Evolutionary conservation across 92 coral and sea anemone genomes (phyloP).

Genomic region (Porites cylindrica): DNA sequence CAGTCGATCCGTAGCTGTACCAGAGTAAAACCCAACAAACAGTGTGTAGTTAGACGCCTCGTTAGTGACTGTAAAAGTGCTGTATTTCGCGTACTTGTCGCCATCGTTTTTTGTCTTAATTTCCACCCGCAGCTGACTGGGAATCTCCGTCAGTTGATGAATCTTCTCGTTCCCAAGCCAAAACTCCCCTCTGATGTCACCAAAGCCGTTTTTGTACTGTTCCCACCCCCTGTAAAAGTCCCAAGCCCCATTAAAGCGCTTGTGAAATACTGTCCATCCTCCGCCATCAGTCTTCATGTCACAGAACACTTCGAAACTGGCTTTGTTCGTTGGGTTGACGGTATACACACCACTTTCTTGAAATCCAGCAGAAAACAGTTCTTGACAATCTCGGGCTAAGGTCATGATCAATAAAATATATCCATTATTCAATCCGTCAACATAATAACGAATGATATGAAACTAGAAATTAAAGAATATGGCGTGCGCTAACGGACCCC

Average conservation of each 20-base stretch:
- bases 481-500: too few relatives aligned
- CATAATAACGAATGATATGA: too few relatives aligned
- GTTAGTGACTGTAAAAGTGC: conserved; percentile 51
- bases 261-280: conserved; percentile 82
- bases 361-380: conserved; percentile 70
- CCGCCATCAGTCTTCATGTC: too few relatives aligned
- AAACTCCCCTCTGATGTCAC: too few relatives aligned
- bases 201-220: too few relatives aligned
- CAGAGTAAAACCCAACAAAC: background rate
- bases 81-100: conserved; percentile 55
- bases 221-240: conserved; percentile 31
- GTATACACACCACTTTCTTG: conserved; percentile 67
- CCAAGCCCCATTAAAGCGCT: conserved; percentile 57
- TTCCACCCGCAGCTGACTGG: too few relatives aligned
- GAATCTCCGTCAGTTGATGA: too few relatives aligned
- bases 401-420: background rate
- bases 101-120: conserved; percentile 34
- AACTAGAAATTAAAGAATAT: too few relatives aligned
- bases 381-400: conserved; percentile 81
- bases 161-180: too few relatives aligned
- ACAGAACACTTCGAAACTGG: too few relatives aligned
- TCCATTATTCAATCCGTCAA: too few relatives aligned
- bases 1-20: conserved; percentile 39
- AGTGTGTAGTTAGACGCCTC: conserved; percentile 20
- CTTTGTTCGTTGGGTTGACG: too few relatives aligned